phyloP scores from a whole-genome alignment of 37 sponge, comb jelly and placozoan genomes.

The Lycopodina hypogea region DNA sequence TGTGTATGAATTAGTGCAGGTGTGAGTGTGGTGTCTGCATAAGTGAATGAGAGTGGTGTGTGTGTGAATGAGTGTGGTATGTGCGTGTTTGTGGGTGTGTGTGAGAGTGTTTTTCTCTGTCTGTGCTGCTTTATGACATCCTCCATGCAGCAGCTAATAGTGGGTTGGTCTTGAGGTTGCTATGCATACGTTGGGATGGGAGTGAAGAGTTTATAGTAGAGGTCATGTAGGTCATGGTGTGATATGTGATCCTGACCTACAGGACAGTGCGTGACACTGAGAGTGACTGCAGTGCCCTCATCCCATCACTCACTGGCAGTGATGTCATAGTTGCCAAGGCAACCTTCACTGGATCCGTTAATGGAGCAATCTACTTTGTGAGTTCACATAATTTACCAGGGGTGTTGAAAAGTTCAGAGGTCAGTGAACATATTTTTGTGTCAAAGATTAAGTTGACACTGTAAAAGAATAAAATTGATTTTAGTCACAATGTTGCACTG shows the following conservation, averaged over 20 bases:
- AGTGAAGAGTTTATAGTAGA: not conserved
- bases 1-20: not conserved
- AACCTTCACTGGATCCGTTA: conserved; percentile 22
- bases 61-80: too few relatives aligned
- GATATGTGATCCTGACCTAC: not conserved
- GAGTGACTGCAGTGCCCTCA: conserved; percentile 12
- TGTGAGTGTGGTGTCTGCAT: too few relatives aligned
- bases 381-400: not conserved
- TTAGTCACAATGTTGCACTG: too few relatives aligned
- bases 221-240: not conserved
- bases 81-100: not conserved
- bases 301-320: conserved; percentile 15
- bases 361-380: conserved; percentile 50
- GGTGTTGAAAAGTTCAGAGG: too few relatives aligned
- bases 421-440: too few relatives aligned
- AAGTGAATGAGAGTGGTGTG: too few relatives aligned
- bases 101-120: not conserved
- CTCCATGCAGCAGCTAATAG: not conserved
- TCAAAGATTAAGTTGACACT: too few relatives aligned
- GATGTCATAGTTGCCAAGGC: conserved; percentile 33
- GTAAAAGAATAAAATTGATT: too few relatives aligned
- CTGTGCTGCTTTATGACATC: not conserved
- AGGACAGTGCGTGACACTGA: conserved; percentile 2
- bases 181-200: not conserved
- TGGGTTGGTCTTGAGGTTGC: not conserved